These are phyloP conservation scores for Xenentodon cancila DNA, from an alignment of 2,797 vertebrate genomes.

Conservation along the genomic window DNA sequence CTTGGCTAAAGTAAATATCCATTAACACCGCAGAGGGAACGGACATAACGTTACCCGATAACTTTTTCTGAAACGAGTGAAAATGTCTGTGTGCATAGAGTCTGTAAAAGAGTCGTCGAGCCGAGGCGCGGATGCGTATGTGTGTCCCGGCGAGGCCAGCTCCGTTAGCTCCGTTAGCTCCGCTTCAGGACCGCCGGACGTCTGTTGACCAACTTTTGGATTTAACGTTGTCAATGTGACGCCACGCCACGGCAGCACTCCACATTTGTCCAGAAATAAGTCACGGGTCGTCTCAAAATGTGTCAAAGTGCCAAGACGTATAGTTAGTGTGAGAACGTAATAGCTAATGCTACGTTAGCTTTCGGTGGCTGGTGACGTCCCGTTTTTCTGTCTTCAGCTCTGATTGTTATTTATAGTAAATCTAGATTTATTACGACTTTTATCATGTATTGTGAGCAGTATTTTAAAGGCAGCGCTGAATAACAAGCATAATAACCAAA, in stretches of 20 bases:
- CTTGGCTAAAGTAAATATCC: constrained; percentile 61
- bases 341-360: constrained; percentile 34
- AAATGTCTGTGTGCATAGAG: constrained; percentile 38
- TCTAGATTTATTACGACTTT: no score
- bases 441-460: no score
- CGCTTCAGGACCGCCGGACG: neutral
- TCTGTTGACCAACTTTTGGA: constrained; percentile 18
- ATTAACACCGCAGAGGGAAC: constrained; percentile 31
- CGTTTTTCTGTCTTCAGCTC: no score
- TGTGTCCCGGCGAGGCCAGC: no score
- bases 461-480: no score
- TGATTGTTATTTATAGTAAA: no score
- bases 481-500: no score
- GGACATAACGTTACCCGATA: constrained; percentile 26
- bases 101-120: neutral
- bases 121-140: neutral
- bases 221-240: constrained; percentile 4
- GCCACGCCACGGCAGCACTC: neutral
- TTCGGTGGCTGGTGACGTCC: neutral
- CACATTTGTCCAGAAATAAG: neutral
- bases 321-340: neutral
- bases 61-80: constrained; percentile 27
- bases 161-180: neutral
- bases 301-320: neutral
- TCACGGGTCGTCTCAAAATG: neutral